Evolutionary conservation across 2,888 invertebrate species (phyloP).

Genomic region (Onthophagus sagittarius): DNA sequence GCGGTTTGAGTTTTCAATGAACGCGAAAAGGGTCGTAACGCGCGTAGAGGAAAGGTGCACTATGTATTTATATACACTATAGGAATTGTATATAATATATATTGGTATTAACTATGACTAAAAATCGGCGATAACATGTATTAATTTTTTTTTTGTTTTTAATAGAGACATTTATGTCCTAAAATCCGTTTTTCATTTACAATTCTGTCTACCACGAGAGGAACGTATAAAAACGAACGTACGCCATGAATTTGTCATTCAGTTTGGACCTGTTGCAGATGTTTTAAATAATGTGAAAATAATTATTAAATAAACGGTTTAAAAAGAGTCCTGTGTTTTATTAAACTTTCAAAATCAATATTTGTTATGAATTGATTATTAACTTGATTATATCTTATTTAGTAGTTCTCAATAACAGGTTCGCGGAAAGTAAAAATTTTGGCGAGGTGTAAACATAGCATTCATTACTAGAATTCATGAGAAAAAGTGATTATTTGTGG

Average conservation of each 20-base stretch:
- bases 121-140: conserved; percentile 21
- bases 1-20: conserved; percentile 47
- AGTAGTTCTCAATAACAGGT: too few relatives aligned
- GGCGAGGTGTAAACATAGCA: too few relatives aligned
- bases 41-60: background rate
- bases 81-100: conserved; percentile 29
- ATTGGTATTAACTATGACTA: conserved; percentile 13
- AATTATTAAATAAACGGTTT: conserved; percentile 42
- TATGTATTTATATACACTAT: conserved; percentile 26
- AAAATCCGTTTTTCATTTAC: conserved; percentile 1
- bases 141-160: conserved; percentile 38
- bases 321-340: background rate
- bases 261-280: conserved; percentile 36
- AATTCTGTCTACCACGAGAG: background rate
- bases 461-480: too few relatives aligned
- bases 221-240: conserved; percentile 10
- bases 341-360: too few relatives aligned
- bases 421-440: too few relatives aligned
- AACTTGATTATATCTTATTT: too few relatives aligned
- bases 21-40: conserved; percentile 30
- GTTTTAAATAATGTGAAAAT: conserved; percentile 46
- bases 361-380: too few relatives aligned
- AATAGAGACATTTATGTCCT: background rate
- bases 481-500: too few relatives aligned
- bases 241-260: conserved; percentile 17